Conservation (phyloP, 2,113 vertebrate species). For the Chlamydotis undulata region DNA sequence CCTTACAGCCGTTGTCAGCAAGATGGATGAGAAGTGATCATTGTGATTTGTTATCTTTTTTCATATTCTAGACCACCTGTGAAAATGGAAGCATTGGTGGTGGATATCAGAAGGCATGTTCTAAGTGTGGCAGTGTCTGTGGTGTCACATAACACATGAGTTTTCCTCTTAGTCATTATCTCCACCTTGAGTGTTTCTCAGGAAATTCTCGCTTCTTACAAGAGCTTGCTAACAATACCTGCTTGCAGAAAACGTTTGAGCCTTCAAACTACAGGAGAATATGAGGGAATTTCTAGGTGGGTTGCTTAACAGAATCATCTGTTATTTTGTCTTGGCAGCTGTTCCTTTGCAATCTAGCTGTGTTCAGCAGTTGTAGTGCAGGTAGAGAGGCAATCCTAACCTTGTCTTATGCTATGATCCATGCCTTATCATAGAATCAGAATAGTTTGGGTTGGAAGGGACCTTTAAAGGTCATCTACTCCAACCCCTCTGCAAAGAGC, state of each 20-base stretch:
- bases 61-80: not conserved
- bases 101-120: not conserved
- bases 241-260: not conserved
- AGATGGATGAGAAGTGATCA: not conserved
- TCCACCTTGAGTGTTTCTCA: not conserved
- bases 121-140: not conserved
- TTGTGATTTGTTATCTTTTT: not conserved
- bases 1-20: not conserved
- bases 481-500: too few species aligned
- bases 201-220: not conserved
- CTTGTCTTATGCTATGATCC: not conserved
- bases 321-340: not conserved
- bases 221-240: not conserved
- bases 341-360: not conserved
- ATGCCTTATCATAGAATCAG: not conserved
- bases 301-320: not conserved
- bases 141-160: not conserved
- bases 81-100: slow-evolving; percentile 4
- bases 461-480: too few species aligned
- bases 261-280: not conserved
- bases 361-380: not conserved
- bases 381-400: not conserved
- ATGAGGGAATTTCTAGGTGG: not conserved
- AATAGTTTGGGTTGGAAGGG: too few species aligned
- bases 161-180: not conserved